Evolutionary conservation across 2,797 vertebrate genomes (phyloP), one percentile per base, ranked within the genome.

Genomic region (Chrosomus eos): DNA sequence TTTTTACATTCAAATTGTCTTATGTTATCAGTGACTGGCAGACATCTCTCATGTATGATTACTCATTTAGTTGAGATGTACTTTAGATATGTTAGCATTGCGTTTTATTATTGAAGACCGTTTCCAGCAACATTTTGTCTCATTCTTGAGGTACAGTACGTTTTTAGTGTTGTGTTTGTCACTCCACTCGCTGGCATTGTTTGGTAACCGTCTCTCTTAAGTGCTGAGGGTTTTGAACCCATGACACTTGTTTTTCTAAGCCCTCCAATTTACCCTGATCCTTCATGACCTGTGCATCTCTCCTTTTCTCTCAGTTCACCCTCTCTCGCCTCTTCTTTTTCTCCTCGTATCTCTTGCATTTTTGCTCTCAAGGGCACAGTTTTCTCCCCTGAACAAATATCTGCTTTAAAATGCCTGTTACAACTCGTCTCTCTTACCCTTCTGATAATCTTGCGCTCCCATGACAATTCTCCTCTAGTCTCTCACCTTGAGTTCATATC

Each of bases 401-500:
- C 81, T 80, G 78, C 53, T 78, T 84, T 84, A 78, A 45, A 84
- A 84, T 84, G 66, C 74, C 40, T 81, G 76, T 75, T 55, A 74
- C 72, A 16, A 60, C 48, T 68, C 60, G 18, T 64, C 81, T 79
- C 51, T 51, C 80, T 86, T 28, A 62, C 78, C 70, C 77, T 81
- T 70, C 74, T 78, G 51, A 79, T 79, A 84, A 84, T 84, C 74
- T n/a, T 58, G 21, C 23, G 8, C 64, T 84, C 75, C 66, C 82
- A 71, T 78, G 82, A 62, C 75, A 62, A 62, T 78, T 84, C 82
- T 84, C 36, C 53, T 79, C 82, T 71, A 78, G 66, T 84, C 66
- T 78, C 75, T 84, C 82, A 84, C 82, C 64, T 79, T 79, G 51
- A 78, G 82, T 79, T 84, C 66, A 84, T 84, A 68, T 79, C 10